phyloP scores from a whole-genome alignment of 2,888 invertebrate genomes.

The Oscheius myriophilus region DNA sequence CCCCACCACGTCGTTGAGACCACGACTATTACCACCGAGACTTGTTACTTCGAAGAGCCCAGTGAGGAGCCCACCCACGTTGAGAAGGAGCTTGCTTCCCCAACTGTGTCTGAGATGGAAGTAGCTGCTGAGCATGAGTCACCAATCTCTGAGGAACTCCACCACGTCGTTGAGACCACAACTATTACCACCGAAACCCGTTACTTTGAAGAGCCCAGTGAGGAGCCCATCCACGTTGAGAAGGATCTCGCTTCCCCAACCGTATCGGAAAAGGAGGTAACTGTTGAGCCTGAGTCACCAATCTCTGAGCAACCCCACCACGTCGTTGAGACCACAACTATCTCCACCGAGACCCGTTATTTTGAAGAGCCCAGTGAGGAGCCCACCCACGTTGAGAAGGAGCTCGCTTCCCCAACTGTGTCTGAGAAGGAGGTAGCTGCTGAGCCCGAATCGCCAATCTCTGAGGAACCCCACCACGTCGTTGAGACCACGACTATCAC shows the following conservation, averaged over 20 bases:
- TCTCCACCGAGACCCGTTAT: neutral
- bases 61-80: neutral
- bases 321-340: neutral
- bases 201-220: neutral
- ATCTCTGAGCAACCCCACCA: neutral
- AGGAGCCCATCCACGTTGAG: neutral
- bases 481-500: constrained; percentile 14
- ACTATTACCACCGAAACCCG: neutral
- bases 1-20: neutral
- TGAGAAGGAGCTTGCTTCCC: neutral
- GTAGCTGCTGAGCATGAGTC: neutral
- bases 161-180: no score
- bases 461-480: constrained; percentile 2
- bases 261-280: neutral
- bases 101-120: neutral
- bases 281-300: neutral
- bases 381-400: neutral
- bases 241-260: neutral
- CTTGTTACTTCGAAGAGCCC: no score
- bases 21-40: neutral
- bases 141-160: neutral
- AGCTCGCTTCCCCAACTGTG: neutral
- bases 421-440: neutral
- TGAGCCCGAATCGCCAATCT: neutral
- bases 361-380: neutral